Percentiles rank a stretch among this genome's conserved stretches.
phyloP scores from a whole-genome alignment of 2,888 invertebrate species.

The Volucella inflata region DNA sequence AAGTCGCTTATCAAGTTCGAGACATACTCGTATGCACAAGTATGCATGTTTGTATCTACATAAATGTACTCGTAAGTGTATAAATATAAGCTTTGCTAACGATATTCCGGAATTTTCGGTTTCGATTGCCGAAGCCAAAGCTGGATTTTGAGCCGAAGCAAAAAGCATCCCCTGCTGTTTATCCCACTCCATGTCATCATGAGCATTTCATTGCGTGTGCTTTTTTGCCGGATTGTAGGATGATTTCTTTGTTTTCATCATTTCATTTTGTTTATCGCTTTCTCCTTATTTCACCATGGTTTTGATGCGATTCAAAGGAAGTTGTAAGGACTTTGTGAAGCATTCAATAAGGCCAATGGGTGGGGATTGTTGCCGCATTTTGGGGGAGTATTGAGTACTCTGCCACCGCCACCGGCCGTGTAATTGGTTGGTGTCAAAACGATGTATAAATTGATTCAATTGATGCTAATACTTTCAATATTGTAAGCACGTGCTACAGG shows the following conservation, averaged over 20 bases:
- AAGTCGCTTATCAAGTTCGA: constrained; percentile 67
- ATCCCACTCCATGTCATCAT: no score
- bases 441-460: constrained; percentile 66
- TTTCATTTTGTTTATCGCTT: constrained; percentile 60
- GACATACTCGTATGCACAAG: neutral
- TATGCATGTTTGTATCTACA: no score
- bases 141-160: constrained; percentile 4
- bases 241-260: constrained; percentile 57
- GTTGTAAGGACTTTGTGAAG: neutral
- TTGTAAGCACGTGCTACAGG: constrained; percentile 58
- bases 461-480: constrained; percentile 60
- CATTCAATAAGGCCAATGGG: neutral
- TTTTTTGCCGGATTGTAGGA: constrained; percentile 43
- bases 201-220: constrained; percentile 18
- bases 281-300: neutral
- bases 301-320: constrained; percentile 10
- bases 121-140: constrained; percentile 51
- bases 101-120: constrained; percentile 59
- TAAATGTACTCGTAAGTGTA: no score
- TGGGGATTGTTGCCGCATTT: neutral
- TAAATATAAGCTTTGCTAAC: constrained; percentile 54
- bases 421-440: constrained; percentile 65
- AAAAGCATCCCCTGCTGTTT: no score
- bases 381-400: constrained; percentile 42
- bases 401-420: constrained; percentile 5